Evolutionary conservation across 30 jellyfish, hydroid and myxozoan species (phyloP), one percentile per base, ranked within the genome.

Genomic region (Cassiopea andromeda): DNA sequence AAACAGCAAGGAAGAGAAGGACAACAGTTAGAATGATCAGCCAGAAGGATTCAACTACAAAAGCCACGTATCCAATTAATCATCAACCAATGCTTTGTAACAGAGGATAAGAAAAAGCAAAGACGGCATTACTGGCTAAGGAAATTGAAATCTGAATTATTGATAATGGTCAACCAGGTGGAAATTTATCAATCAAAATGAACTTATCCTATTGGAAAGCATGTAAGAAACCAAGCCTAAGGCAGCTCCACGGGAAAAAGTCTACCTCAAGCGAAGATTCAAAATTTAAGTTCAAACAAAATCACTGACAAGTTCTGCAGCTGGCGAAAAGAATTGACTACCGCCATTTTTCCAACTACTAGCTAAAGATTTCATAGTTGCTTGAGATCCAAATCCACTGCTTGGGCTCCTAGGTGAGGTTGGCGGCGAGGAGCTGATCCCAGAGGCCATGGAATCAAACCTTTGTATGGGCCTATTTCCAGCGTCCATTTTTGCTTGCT

Each of bases 231-330:
- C 38, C 38, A 27, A 54, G 12, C 64, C 7, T 3, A 54, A 54
- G 64, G 12, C 64, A 3, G 64, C 12, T 3, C 12, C 12, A 54
- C 64, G 10, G 64, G 64, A 54, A 64, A 64, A 73, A 1, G 60
- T 27, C 69, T 10, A 0, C 10, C 27, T 72, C 17, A 3, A 13
- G 19, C 1, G 18, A 71, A 2, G 1, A 72, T 14, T 9, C 47
- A 13, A 46, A 7, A 17, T 4, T 14, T 27, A 64, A 4, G 15
- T 17, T 64, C 73, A 64, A 17, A 85, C 93, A 60, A 85, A 85
- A 48, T 85, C 93, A 74, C 93, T 85, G 9, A 85, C 85, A 17
- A 85, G 88, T 8, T 85, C 93, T 1, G 93, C 93, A 59, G 93
- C 78, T 1, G 93, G 93, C 74, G 93, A 85, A 57, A 85, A 85